These are phyloP conservation scores for Sebastolobus alascanus DNA, from an alignment of 2,797 vertebrate genomes.

Conservation along the genomic window DNA sequence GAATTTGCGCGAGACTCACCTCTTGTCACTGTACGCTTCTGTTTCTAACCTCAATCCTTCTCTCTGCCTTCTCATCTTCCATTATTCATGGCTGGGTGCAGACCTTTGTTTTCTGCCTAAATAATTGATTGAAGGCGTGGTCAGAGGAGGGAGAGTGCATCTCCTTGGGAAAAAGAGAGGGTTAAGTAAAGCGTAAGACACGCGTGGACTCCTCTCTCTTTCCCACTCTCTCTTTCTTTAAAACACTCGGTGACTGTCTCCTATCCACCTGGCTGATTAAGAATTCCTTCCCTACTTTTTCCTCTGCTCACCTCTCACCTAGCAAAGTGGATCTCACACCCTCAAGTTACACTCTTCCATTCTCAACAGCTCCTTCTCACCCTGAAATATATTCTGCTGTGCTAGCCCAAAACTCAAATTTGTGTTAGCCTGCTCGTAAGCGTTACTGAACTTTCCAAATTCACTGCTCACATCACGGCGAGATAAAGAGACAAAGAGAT, in stretches of 20 bases:
- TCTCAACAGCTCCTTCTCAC: constrained; percentile 22
- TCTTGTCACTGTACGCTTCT: constrained; percentile 61
- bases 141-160: constrained; percentile 53
- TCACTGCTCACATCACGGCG: constrained; percentile 5
- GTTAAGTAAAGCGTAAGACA: constrained; percentile 52
- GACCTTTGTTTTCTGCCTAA: constrained; percentile 82
- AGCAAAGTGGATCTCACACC: constrained; percentile 50
- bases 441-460: constrained; percentile 29
- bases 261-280: constrained; percentile 48
- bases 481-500: constrained; percentile 30
- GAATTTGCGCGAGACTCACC: constrained; percentile 60
- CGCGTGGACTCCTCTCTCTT: constrained; percentile 17
- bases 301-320: constrained; percentile 61
- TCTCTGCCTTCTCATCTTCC: constrained; percentile 72
- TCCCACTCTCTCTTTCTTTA: constrained; percentile 36
- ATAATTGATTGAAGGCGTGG: constrained; percentile 82
- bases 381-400: constrained; percentile 25
- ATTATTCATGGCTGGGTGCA: constrained; percentile 80
- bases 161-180: constrained; percentile 51
- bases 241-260: constrained; percentile 41
- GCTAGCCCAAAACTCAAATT: neutral
- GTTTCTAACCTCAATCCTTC: constrained; percentile 71
- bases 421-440: constrained; percentile 18
- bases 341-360: constrained; percentile 33
- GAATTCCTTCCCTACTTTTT: constrained; percentile 61